Conservation (phyloP, 64 coral and sea anemone species). For the Actinia equina region DNA sequence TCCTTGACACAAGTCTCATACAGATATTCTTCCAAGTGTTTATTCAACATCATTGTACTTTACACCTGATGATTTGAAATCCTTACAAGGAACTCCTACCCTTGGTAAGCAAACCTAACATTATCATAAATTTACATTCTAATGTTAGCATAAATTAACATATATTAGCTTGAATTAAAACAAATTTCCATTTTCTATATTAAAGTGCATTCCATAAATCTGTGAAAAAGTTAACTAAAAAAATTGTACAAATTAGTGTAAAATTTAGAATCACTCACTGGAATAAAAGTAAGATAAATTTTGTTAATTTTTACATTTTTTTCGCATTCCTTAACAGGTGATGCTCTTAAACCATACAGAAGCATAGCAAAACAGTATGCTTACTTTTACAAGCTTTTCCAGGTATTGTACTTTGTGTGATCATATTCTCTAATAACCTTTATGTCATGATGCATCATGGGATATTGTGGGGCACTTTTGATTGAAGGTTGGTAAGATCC, state of each 20-base stretch:
- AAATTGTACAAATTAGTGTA: too few species aligned
- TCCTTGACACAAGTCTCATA: not conserved
- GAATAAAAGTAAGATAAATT: too few species aligned
- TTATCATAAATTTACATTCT: not conserved
- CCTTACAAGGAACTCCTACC: constrained; percentile 72
- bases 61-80: constrained; percentile 66
- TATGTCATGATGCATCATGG: too few species aligned
- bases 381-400: constrained; percentile 73
- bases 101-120: constrained; percentile 36
- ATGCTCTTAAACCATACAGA: constrained; percentile 80
- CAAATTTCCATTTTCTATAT: not conserved
- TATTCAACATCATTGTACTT: constrained; percentile 89
- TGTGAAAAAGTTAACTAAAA: too few species aligned
- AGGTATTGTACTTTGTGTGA: not conserved
- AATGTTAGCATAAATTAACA: not conserved
- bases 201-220: too few species aligned
- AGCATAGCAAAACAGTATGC: constrained; percentile 93
- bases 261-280: too few species aligned
- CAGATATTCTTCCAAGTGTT: constrained; percentile 77
- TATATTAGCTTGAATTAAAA: not conserved
- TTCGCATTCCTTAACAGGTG: constrained; percentile 33
- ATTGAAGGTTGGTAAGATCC: too few species aligned
- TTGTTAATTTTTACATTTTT: not conserved
- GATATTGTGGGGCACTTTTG: too few species aligned
- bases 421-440: not conserved